Percentiles rank a stretch among this genome's conserved stretches.
Evolutionary conservation across 2,113 vertebrate species (phyloP).

Genomic region (Lipotes vexillifer): DNA sequence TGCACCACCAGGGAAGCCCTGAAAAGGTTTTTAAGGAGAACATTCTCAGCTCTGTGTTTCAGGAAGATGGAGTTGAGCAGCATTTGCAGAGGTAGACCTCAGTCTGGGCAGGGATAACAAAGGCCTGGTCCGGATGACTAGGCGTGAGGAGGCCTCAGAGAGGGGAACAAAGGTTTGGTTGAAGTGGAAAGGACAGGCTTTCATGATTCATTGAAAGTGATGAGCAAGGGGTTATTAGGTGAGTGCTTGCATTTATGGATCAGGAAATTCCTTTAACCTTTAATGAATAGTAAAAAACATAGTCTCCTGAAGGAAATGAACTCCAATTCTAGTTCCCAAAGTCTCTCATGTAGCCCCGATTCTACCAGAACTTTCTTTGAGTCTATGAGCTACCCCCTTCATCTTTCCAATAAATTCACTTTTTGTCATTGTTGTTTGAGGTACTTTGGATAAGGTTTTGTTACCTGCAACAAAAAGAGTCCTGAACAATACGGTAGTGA

Average conservation of each 20-base stretch:
- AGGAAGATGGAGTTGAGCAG: background rate
- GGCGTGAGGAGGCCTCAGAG: background rate
- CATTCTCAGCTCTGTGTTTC: background rate
- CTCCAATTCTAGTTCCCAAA: background rate
- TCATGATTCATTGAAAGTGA: background rate
- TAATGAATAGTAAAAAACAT: background rate
- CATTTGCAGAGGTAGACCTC: fast-evolving
- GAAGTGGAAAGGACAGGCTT: background rate
- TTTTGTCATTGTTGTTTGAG: background rate
- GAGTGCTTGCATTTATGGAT: background rate
- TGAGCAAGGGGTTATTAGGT: background rate
- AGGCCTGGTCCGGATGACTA: background rate
- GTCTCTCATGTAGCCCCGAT: background rate
- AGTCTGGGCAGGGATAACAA: background rate
- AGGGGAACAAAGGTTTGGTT: background rate
- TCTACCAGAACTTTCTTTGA: background rate
- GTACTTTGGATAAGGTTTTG: background rate
- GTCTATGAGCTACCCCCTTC: background rate
- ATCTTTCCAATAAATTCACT: background rate
- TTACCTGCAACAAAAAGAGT: background rate
- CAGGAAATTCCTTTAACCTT: background rate
- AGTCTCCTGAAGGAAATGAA: background rate
- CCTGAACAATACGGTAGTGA: background rate
- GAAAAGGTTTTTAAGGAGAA: background rate
- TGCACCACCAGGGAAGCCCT: too few species aligned